phyloP scores from a whole-genome alignment of 1,140 invertebrate genomes.

The Gryon sp. region DNA sequence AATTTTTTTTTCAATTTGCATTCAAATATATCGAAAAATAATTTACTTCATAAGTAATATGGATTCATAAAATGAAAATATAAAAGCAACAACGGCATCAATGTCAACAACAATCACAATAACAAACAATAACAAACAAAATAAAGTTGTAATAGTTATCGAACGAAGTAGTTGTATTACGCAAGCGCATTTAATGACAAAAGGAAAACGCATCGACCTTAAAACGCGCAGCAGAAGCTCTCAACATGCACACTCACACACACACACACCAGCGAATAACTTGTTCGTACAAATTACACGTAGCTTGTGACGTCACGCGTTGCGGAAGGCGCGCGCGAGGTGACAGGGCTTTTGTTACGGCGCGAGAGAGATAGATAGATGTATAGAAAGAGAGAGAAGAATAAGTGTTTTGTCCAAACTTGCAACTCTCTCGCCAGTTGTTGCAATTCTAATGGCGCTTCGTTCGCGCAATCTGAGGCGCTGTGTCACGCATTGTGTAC shows the following conservation, averaged over 20 bases:
- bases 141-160: background rate
- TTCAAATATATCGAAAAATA: no score
- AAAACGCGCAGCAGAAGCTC: conserved; percentile 15
- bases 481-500: conserved; percentile 60
- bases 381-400: conserved; percentile 15
- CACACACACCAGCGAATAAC: conserved; percentile 19
- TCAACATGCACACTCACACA: no score
- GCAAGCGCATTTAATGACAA: conserved; percentile 34
- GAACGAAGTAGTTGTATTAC: conserved; percentile 4
- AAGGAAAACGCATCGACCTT: conserved; percentile 51
- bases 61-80: no score
- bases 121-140: background rate
- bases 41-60: no score
- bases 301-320: conserved; percentile 47
- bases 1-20: no score
- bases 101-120: background rate
- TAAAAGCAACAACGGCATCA: no score
- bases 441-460: no score
- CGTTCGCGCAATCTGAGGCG: conserved; percentile 53
- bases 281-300: conserved; percentile 42
- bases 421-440: no score
- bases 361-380: background rate
- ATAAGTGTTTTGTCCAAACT: no score
- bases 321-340: conserved; percentile 24
- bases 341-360: no score